Evolutionary conservation across 2,113 vertebrate species (phyloP), one percentile per base, ranked within the genome.

Genomic region (Pseudopodoces humilis): DNA sequence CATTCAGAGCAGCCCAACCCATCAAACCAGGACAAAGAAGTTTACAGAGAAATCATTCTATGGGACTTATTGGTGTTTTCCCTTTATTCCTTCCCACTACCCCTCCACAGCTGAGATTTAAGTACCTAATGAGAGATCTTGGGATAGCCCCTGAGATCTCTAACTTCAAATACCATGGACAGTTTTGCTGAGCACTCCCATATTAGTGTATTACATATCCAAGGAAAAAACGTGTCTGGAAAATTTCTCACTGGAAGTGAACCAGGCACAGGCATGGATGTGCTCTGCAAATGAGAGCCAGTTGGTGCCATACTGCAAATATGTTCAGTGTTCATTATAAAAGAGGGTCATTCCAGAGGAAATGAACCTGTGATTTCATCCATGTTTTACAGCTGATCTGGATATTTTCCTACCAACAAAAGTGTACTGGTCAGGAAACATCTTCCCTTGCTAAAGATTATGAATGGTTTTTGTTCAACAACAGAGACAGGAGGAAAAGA

Each of bases 111-210:
- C 24, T 13, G 24, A 72, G 39, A 50, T 46, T 86, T 62, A 55
- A 92, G 65, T 23, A 19, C 13, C 27, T 67, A 52, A 4, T 3
- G 7, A 28, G 14, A 0, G 1, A 31, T 15, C 4, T 0, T 44
- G 37, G 39, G 55, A 41, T 63, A 46, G 20, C 30, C 31, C 53
- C 28, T 4, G 2, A 22, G 53, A 35, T 56, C 71, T 64, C 49
- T n/a, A 23, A 46, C 39, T 37, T 53, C 43, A 30, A 17, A 71
- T 31, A 22, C 39, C 14, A 65, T 1, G 9, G 33, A 15, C 50
- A 79, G 19, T 76, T 71, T 79, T 85, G 43, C 80, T 33, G n/a
- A 95, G 46, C 50, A 10, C 21, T 86, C 52, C 39, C 52, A 58
- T 4, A 5, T 52, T 55, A 87, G 49, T 4, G 11, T 2, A 70